Conservation (phyloP, 2,113 vertebrate genomes). For the Daboia siamensis region DNA sequence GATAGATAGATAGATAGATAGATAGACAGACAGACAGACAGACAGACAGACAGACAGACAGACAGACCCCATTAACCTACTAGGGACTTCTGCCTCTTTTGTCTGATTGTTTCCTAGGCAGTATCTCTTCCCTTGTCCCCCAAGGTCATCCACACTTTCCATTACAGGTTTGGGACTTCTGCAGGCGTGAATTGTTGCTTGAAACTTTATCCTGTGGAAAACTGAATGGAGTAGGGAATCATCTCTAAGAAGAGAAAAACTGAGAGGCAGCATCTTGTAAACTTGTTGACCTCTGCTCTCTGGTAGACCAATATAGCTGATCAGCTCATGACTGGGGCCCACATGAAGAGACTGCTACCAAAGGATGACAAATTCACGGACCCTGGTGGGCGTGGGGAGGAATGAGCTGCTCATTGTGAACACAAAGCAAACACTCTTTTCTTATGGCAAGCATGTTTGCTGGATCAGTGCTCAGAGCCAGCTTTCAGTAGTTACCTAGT, state of each 20-base stretch:
- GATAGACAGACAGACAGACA: too few species aligned
- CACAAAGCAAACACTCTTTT: background rate
- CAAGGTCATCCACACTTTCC: background rate
- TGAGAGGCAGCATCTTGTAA: background rate
- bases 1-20: too few species aligned
- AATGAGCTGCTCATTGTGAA: background rate
- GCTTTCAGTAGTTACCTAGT: slow-evolving; percentile 28
- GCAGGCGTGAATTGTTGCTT: background rate
- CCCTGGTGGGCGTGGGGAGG: slow-evolving; percentile 14
- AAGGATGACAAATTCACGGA: background rate
- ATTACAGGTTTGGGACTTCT: background rate
- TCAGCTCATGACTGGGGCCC: background rate
- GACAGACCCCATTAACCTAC: too few species aligned
- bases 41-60: too few species aligned
- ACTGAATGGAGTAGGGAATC: background rate
- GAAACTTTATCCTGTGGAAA: background rate
- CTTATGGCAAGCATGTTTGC: background rate
- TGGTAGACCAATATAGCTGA: background rate
- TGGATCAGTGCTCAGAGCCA: background rate
- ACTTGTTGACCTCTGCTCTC: background rate
- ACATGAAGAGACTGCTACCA: background rate
- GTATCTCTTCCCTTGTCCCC: background rate
- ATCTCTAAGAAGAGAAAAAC: background rate
- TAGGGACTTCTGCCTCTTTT: background rate
- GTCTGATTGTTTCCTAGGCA: background rate